Evolutionary conservation across 2,113 vertebrate species (phyloP), one percentile per base, ranked within the genome.

Genomic region (Spheniscus mendiculus): DNA sequence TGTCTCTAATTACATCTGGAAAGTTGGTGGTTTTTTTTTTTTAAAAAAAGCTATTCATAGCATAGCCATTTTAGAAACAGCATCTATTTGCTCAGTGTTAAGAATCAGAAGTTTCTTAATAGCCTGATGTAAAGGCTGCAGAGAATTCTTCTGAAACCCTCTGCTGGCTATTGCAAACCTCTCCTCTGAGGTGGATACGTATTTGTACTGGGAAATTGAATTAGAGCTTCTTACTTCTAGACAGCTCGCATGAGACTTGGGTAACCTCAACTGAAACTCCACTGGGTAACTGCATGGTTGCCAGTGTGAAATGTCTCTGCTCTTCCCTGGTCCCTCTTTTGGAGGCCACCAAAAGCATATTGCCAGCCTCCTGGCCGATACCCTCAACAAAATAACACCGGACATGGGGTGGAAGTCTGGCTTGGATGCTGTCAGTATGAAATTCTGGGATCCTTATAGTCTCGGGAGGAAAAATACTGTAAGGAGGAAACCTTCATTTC

Each of bases 121-220:
- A 58, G 53, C 30, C 62, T 80, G 77, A 45, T 79, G 58, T 44
- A 52, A 90, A 76, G 34, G 62, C 84, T 96, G 62, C 53, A 62
- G 84, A 44, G 83, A 87, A 79, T 94, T 92, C 47, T 86, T 59
- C 45, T 87, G 87, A 79, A 89, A 87, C 25, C 29, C 70, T 79
- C 62, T 87, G 73, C 71, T 42, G 52, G 52, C 42, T 55, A 27
- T 40, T 84, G 52, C 61, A 69, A 90, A 69, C 22, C 40, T 79
- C 74, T 86, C 21, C 44, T 56, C 59, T 55, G 63, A 11, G 55
- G 21, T 71, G 32, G 63, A 16, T 42, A 40, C 0, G 2, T 44
- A 11, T 44, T 84, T 80, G 61, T 12, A 9, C 42, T n/a, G 17
- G 87, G 81, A 93, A 66, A 85, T 23, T 7, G n/a, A 85, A 94